Evolutionary conservation across 2,113 vertebrate species (phyloP), one percentile per base, ranked within the genome.

Genomic region (Gavialis gangeticus): DNA sequence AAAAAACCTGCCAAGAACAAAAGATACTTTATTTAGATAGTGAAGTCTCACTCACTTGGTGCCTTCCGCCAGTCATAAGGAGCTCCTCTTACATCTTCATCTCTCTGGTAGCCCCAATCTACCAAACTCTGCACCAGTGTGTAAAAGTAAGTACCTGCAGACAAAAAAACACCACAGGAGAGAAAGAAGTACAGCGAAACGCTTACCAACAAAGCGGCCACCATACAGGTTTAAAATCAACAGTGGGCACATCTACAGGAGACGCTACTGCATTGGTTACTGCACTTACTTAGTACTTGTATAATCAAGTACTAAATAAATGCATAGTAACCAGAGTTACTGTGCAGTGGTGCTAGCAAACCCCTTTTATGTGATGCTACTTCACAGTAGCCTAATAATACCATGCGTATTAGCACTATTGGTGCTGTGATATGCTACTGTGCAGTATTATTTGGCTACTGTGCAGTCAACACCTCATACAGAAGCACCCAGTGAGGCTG

Each of bases 61-160:
- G 99, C 99, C 96, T 98, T 99, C 88, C 99, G 98, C 99, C 99
- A 99, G 92, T 99, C 99, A 17, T 99, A 99, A 13, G 99, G 99
- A 5, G 99, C 99, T 55, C 99, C 99, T 97, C 98, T 98, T 46
- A 99, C 96, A 58, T 99, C 98, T 86, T 98, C 98, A 27, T 98
- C 99, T 89, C 99, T 98, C 59, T 97, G 98, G 96, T 99, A 99
- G 88, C 99, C 99, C 98, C 98, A 99, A 1, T 98, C 97, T 66
- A 99, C 99, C 89, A 99, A 97, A 28, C 97, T 98, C 89, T 99
- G 98, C 80, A 99, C 99, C 94, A 99, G 97, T 60, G 98, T 98
- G 62, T 99, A 99, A 91, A 99, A 99, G 97, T 99, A 99, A 93
- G 99, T 99, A 87, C 99, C 99, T 99, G 95, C 4, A 91, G 16